A percentile compares a stretch with the other conserved stretches of the same genome.
These are phyloP conservation scores for Rhadina sibilatrix DNA, from an alignment of 2,113 vertebrate genomes.

Conservation along the genomic window DNA sequence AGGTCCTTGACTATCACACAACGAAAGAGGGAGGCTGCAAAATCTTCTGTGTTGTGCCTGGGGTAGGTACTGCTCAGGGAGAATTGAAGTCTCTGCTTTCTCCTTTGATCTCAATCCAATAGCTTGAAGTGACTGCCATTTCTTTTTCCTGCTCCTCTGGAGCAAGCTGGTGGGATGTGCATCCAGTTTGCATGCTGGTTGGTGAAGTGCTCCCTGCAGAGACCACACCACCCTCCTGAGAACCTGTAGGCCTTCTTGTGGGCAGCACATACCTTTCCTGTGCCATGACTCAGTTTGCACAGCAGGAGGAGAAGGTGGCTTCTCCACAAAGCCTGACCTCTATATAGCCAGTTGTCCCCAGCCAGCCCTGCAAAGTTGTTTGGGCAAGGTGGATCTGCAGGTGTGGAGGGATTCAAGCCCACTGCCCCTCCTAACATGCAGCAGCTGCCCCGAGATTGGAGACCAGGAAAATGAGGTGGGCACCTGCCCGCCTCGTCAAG, in stretches of 20 bases:
- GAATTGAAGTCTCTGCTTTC: background rate
- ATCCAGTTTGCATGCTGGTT: background rate
- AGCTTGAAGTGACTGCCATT: background rate
- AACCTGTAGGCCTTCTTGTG: background rate
- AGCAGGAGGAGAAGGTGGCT: background rate
- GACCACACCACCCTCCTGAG: background rate
- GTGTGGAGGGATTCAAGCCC: background rate
- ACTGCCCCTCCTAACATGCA: background rate
- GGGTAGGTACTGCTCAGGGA: background rate
- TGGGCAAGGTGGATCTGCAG: background rate
- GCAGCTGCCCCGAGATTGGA: background rate
- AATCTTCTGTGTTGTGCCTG: background rate
- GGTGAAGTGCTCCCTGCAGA: background rate
- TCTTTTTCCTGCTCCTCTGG: background rate
- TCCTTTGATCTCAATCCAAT: constrained; percentile 21
- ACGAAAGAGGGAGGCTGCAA: background rate
- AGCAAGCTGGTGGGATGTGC: background rate
- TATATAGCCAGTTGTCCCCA: background rate
- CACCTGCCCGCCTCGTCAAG: background rate
- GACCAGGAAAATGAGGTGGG: background rate
- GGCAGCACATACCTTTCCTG: background rate
- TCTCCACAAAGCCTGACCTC: background rate
- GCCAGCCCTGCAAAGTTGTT: background rate
- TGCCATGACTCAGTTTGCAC: background rate
- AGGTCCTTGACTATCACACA: background rate